These are phyloP conservation scores for Polyommatus icarus DNA, from an alignment of 2,888 invertebrate genomes.

Conservation along the genomic window DNA sequence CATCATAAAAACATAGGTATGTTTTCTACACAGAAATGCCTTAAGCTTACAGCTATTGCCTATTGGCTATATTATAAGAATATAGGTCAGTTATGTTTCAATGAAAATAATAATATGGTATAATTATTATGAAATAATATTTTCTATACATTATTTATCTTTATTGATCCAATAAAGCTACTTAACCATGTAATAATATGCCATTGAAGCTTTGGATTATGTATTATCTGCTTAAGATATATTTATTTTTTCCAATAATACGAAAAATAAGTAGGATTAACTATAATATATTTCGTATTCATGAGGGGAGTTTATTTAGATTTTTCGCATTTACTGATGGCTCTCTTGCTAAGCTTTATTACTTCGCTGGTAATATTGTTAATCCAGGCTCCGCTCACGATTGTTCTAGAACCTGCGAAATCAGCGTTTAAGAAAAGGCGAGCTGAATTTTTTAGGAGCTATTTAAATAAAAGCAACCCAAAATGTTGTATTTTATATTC, in stretches of 20 bases:
- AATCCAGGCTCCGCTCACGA: conserved; percentile 22
- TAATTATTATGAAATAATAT: neutral
- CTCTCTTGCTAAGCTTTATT: conserved; percentile 29
- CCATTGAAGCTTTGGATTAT: neutral
- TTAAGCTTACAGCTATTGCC: too few species aligned
- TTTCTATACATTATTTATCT: neutral
- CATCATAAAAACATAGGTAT: too few species aligned
- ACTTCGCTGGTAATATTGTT: conserved; percentile 29
- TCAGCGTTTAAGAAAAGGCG: conserved; percentile 29
- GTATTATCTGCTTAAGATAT: neutral
- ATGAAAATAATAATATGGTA: neutral
- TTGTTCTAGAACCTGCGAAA: conserved; percentile 25
- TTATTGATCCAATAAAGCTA: neutral
- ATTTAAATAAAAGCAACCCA: conserved; percentile 20
- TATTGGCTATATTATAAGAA: too few species aligned
- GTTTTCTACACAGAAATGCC: too few species aligned
- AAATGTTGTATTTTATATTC: conserved; percentile 20
- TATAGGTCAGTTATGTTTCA: neutral
- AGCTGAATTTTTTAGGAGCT: conserved; percentile 28
- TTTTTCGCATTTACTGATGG: conserved; percentile 25
- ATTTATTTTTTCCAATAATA: neutral
- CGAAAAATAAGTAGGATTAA: conserved; percentile 3
- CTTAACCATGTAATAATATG: neutral
- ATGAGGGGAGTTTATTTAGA: conserved; percentile 22
- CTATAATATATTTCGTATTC: conserved; percentile 4